phyloP scores from a whole-genome alignment of 2,888 invertebrate genomes.

The Andricus curvator region DNA sequence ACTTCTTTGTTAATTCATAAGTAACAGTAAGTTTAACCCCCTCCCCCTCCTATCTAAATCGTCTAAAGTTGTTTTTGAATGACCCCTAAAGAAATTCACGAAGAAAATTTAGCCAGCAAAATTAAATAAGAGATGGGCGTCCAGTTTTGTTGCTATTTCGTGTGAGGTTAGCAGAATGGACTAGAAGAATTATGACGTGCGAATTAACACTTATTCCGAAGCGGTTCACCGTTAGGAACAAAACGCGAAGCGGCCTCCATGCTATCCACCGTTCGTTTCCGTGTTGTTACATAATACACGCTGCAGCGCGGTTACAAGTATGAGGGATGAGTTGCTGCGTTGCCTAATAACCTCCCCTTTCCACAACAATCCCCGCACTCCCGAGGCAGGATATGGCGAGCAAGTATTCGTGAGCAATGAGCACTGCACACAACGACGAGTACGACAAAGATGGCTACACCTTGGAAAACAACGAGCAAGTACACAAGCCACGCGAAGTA shows the following conservation, averaged over 20 bases:
- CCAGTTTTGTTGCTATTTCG: neutral
- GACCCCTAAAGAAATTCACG: neutral
- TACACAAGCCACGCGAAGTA: conserved; percentile 64
- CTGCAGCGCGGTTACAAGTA: conserved; percentile 76
- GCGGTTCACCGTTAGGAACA: conserved; percentile 56
- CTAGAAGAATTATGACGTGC: conserved; percentile 50
- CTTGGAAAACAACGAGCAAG: neutral
- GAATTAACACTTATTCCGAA: conserved; percentile 64
- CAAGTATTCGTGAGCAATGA: conserved; percentile 1
- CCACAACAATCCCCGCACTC: conserved; percentile 53
- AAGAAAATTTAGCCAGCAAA: too few relatives aligned
- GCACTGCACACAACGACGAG: conserved; percentile 8
- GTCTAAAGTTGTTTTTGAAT: too few relatives aligned
- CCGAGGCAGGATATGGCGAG: conserved; percentile 11
- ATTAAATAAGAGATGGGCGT: neutral
- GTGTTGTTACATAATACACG: conserved; percentile 78
- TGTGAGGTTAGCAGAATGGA: neutral
- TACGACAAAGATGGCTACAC: neutral
- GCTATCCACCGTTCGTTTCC: conserved; percentile 72
- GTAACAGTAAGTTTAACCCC: too few relatives aligned
- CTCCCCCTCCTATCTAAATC: too few relatives aligned
- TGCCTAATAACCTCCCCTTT: conserved; percentile 76
- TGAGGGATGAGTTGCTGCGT: conserved; percentile 77
- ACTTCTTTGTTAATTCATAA: too few relatives aligned
- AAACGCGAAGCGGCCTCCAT: conserved; percentile 52